A percentile compares a stretch with the other conserved stretches of the same genome.
Evolutionary conservation across 2,113 vertebrate species (phyloP).

Genomic region (Lepisosteus osseus): DNA sequence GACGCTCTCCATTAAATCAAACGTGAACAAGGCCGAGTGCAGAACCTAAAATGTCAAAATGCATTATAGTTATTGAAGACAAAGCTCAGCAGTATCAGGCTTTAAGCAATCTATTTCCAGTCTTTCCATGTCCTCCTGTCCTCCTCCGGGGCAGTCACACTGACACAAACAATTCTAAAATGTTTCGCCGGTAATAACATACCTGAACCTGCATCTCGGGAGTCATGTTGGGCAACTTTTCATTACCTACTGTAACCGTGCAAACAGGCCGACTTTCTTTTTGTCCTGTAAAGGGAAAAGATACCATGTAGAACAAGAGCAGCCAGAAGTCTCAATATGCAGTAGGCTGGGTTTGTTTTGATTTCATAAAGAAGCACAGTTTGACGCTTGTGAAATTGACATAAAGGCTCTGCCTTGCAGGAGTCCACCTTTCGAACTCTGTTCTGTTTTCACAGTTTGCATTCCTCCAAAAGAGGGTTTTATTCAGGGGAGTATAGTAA

Average conservation of each 20-base stretch:
- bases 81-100: slow-evolving; percentile 5
- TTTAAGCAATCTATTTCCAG: slow-evolving; percentile 6
- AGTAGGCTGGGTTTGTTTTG: slow-evolving; percentile 15
- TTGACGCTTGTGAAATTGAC: not conserved
- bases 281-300: slow-evolving; percentile 41
- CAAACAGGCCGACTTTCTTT: slow-evolving; percentile 44
- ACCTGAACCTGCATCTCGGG: slow-evolving; percentile 84
- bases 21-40: slow-evolving; percentile 86
- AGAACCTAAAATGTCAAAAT: slow-evolving; percentile 74
- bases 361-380: not conserved
- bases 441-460: no score
- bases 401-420: not conserved
- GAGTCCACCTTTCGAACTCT: no score
- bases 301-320: not conserved
- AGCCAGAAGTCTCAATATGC: not conserved
- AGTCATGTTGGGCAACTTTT: slow-evolving; percentile 72
- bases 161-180: not conserved
- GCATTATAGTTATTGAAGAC: slow-evolving; percentile 40
- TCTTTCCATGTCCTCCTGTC: not conserved
- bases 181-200: slow-evolving; percentile 24
- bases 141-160: not conserved
- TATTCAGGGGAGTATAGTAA: no score
- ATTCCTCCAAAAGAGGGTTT: no score
- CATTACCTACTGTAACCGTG: slow-evolving; percentile 60
- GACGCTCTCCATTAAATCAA: slow-evolving; percentile 94